phyloP scores from a whole-genome alignment of 1,140 invertebrate species.

The Cephus cinctus region DNA sequence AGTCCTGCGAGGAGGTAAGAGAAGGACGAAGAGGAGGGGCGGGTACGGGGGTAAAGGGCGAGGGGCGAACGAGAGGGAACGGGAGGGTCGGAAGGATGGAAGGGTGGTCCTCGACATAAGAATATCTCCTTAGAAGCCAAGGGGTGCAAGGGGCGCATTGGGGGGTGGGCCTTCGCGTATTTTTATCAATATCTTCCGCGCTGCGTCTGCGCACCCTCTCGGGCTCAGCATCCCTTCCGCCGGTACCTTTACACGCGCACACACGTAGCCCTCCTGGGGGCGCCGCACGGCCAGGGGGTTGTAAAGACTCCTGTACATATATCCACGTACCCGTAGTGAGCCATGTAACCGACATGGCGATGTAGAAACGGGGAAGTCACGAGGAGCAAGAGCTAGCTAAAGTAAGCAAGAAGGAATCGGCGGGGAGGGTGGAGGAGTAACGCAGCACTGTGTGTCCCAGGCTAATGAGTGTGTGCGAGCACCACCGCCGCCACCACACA shows the following conservation, averaged over 20 bases:
- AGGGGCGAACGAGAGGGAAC: too few species aligned
- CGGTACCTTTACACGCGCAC: conserved; percentile 21
- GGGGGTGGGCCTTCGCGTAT: conserved; percentile 52
- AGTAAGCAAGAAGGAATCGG: too few species aligned
- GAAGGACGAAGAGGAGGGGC: conserved; percentile 20
- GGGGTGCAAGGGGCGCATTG: conserved; percentile 34
- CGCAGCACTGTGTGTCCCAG: conserved; percentile 26
- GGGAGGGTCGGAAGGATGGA: too few species aligned
- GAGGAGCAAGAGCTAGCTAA: conserved; percentile 13
- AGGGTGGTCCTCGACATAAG: conserved; percentile 46
- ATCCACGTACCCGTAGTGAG: background rate
- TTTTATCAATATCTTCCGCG: conserved; percentile 55
- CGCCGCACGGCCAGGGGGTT: too few species aligned
- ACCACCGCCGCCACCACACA: background rate
- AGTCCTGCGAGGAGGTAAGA: conserved; percentile 24
- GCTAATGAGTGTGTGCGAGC: conserved; percentile 40
- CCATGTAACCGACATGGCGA: background rate
- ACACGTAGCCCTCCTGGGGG: conserved; percentile 27
- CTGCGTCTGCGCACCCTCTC: conserved; percentile 40
- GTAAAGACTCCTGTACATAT: background rate
- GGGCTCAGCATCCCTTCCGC: conserved; percentile 46
- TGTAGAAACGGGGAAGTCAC: background rate
- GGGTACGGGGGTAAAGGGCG: background rate
- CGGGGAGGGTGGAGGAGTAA: too few species aligned
- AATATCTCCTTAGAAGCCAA: conserved; percentile 51